Conservation (phyloP, 2,113 vertebrate species). For the Chionis minor region DNA sequence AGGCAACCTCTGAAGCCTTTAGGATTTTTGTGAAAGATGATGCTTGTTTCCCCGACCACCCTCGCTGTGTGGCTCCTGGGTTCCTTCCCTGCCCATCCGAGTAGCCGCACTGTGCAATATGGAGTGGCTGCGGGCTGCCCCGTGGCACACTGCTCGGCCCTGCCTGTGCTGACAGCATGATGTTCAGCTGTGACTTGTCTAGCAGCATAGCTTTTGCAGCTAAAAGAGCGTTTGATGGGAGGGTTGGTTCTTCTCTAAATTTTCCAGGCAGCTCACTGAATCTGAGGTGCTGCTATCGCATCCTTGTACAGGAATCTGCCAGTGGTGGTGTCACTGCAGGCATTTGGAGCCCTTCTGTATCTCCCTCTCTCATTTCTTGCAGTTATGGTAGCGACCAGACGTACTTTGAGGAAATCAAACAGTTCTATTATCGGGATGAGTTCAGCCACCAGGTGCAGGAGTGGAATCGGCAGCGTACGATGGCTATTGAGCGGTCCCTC, state of each 20-base stretch:
- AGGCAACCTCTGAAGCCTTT: background rate
- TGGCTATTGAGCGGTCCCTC: conserved; percentile 92
- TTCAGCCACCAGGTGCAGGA: conserved; percentile 99
- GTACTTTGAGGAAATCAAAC: conserved; percentile 98
- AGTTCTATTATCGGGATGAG: conserved; percentile 98
- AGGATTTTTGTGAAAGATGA: background rate
- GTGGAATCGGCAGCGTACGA: conserved; percentile 94
- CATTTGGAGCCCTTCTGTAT: background rate
- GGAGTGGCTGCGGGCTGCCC: background rate
- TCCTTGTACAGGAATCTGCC: background rate
- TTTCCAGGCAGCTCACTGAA: background rate
- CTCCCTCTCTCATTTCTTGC: background rate
- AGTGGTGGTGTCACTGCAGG: background rate
- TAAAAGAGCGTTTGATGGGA: background rate
- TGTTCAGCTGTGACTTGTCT: rapidly evolving
- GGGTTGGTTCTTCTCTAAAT: background rate
- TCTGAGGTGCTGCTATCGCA: background rate
- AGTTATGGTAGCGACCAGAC: conserved; percentile 94
- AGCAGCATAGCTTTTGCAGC: background rate
- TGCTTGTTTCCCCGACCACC: background rate
- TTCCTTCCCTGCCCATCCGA: background rate
- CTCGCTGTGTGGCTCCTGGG: background rate
- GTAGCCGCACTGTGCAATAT: background rate
- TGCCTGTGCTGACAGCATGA: background rate
- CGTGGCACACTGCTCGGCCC: rapidly evolving